Evolutionary conservation across 2,797 vertebrate genomes (phyloP).

Genomic region (Fistularia tabacaria): DNA sequence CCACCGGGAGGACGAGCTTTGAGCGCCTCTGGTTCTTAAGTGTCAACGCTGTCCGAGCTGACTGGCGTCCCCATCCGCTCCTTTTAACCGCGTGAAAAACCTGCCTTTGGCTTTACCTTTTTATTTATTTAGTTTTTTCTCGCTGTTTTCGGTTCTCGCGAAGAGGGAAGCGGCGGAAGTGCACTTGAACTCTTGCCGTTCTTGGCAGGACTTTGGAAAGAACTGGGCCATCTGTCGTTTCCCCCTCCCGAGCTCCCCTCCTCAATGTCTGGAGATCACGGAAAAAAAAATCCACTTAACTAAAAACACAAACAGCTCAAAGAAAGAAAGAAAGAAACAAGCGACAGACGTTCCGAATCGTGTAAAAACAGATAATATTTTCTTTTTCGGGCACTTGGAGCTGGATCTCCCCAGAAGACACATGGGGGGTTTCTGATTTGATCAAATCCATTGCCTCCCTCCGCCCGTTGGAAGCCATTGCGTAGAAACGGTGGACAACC

Average conservation of each 20-base stretch:
- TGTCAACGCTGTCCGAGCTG: too few relatives aligned
- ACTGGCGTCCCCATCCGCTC: too few relatives aligned
- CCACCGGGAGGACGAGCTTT: too few relatives aligned
- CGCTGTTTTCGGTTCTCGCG: too few relatives aligned
- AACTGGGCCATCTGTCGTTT: constrained; percentile 1
- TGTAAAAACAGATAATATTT: constrained; percentile 48
- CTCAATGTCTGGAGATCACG: constrained; percentile 25
- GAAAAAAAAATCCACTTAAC: constrained; percentile 38
- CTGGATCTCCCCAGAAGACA: constrained; percentile 32
- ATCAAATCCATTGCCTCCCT: constrained; percentile 40
- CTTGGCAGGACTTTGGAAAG: constrained; percentile 25
- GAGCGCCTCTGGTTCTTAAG: too few relatives aligned
- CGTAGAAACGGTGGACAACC: constrained; percentile 52
- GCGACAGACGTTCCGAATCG: constrained; percentile 34
- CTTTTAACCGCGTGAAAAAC: too few relatives aligned
- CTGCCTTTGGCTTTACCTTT: too few relatives aligned
- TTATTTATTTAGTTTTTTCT: too few relatives aligned
- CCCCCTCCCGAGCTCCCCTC: constrained; percentile 1
- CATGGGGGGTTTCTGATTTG: constrained; percentile 25
- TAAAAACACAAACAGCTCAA: constrained; percentile 25
- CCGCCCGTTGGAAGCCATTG: constrained; percentile 12
- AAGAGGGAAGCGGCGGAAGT: constrained; percentile 4
- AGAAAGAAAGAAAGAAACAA: constrained; percentile 1
- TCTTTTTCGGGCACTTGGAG: constrained; percentile 27
- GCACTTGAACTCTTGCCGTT: constrained; percentile 11